Base-by-base conservation (phyloP, 1,140 invertebrate genomes). In the Drosophila ohnishii region DNA sequence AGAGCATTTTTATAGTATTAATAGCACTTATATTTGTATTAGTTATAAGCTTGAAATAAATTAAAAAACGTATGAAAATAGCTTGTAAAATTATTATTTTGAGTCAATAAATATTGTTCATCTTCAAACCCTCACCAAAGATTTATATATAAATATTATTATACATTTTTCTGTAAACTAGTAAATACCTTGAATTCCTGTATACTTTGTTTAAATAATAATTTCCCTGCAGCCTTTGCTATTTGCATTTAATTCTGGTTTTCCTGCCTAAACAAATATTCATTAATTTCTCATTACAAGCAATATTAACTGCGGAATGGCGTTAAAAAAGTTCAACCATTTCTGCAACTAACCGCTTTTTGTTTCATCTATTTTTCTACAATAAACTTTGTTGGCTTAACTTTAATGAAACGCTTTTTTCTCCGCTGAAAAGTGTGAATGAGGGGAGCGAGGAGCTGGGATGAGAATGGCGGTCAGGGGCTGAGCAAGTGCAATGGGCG, bases 401-500 rank as follows among this genome's bases (percentile, higher is more conserved):
- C 82, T 81, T 81, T 78, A 78, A 86, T 78, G 75, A 86, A 81
- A 62, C 63, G 9, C 30, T 37, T 0, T 28, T 53, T 53, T 16
- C 39, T 35, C 34, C 0, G 35, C 35, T 19, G 45, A 16, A 59
- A 59, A 39, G n/a, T 22, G 35, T 28, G 19, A 19, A 32, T 3
- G n/a, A 19, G n/a, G 28, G 5, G 14, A n/a, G 22, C 1, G 19
- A 28, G 22, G 25, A 13, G 28, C 14, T 10, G 19, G 45, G 4
- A 10, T 6, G n/a, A 0, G 2, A 0, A 11, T 14, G 28, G 7
- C 22, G 40, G 69, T 45, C 56, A 50, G 57, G 55, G 37, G 32
- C 13, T 11, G n/a, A 32, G 63, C 61, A 59, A 78, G 74, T 85
- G 82, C 81, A 85, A 70, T 72, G 74, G 78, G 75, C 70, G 83